These are phyloP conservation scores for Ptychochromis oligacanthus DNA, from an alignment of 2,113 vertebrate genomes.

Conservation along the genomic window DNA sequence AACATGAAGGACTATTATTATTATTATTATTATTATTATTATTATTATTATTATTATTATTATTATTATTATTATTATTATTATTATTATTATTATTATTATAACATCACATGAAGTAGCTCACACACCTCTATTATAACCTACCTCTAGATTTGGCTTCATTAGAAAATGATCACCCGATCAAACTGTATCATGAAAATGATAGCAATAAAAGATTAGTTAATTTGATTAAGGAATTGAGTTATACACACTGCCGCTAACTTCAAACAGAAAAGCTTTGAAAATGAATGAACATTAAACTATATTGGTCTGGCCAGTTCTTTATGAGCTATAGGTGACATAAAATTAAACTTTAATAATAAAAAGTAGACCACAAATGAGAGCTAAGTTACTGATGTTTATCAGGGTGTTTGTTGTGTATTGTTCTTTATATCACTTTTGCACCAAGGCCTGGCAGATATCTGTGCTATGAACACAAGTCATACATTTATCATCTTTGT, in stretches of 20 bases:
- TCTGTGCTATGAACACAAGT: neutral
- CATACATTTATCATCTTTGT: neutral
- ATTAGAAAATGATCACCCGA: neutral
- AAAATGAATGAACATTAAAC: neutral
- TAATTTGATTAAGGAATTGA: neutral
- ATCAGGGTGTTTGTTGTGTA: neutral
- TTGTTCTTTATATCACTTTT: neutral
- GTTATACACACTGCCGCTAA: neutral
- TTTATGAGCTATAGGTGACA: neutral
- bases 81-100: too few relatives aligned
- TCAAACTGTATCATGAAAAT: neutral
- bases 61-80: too few relatives aligned
- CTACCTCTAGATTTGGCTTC: neutral
- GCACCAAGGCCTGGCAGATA: constrained; percentile 8
- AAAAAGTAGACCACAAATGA: neutral
- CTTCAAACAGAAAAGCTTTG: neutral
- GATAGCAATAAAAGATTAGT: neutral
- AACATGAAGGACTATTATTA: neutral
- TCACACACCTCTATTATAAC: neutral
- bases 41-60: too few relatives aligned
- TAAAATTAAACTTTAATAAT: neutral
- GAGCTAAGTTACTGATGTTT: neutral
- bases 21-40: too few relatives aligned
- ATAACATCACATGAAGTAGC: neutral
- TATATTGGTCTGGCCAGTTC: neutral